phyloP scores from a whole-genome alignment of 1,140 invertebrate species.

The Bombus superbus region DNA sequence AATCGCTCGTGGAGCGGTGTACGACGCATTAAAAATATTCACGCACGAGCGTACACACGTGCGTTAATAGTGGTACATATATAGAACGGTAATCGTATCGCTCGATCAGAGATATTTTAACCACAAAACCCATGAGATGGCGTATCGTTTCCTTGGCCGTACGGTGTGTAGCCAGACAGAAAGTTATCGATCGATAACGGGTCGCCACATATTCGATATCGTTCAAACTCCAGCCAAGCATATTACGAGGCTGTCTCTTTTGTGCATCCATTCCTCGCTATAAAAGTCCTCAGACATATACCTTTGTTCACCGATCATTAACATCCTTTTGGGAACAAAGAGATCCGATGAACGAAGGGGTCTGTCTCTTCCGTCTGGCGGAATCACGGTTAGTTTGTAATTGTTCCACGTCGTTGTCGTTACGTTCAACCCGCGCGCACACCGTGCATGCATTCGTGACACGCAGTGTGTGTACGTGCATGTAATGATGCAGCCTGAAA shows the following conservation, averaged over 20 bases:
- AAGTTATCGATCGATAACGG: slow-evolving; percentile 42
- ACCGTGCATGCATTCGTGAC: neutral
- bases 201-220: slow-evolving; percentile 25
- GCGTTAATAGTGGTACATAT: too few species aligned
- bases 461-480: neutral
- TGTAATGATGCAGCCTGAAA: neutral
- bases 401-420: slow-evolving; percentile 62
- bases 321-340: slow-evolving; percentile 58
- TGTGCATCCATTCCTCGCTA: slow-evolving; percentile 1
- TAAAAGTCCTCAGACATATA: slow-evolving; percentile 41
- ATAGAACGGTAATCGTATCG: slow-evolving; percentile 17
- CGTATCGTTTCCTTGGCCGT: slow-evolving; percentile 24
- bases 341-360: slow-evolving; percentile 46
- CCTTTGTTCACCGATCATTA: slow-evolving; percentile 27
- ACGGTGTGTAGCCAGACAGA: slow-evolving; percentile 19
- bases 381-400: slow-evolving; percentile 79
- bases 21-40: slow-evolving; percentile 8
- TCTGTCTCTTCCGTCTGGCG: slow-evolving; percentile 59
- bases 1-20: neutral
- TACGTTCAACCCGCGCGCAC: slow-evolving; percentile 13
- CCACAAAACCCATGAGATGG: slow-evolving; percentile 23
- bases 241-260: slow-evolving; percentile 18
- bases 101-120: slow-evolving; percentile 39
- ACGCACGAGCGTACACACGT: neutral
- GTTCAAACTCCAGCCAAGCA: neutral